Evolutionary conservation across 2,888 invertebrate species (phyloP), one percentile per base, ranked within the genome.

Genomic region (Rotaria socialis): DNA sequence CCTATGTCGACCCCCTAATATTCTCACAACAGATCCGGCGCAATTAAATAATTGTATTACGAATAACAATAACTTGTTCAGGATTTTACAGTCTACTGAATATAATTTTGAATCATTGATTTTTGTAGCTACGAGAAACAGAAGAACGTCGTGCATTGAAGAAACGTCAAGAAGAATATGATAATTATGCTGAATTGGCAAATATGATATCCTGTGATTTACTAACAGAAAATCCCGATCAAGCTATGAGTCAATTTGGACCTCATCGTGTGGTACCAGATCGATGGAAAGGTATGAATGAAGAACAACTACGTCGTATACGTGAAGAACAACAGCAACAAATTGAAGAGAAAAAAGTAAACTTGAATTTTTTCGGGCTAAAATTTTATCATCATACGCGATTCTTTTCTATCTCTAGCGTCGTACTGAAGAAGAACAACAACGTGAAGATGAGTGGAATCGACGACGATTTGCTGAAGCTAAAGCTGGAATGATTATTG

Each of bases 181-280:
- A 96, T 91, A 95, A 95, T 89, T 93, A 94, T 87, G 95, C 91
- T 87, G 92, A 92, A 88, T 90, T 92, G 74, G 90, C 91, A 85
- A 92, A 92, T 88, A 89, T 91, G 85, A 89, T 92, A 84, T 91
- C 90, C 88, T 91, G 92, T 24, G 92, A 92, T 88, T 88, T 96
- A 92, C 93, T 96, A 88, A 95, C 94, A 0, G 96, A 96, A 91
- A 95, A 95, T 90, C 95, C 94, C 0, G 94, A 95, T 87, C 85
- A 87, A 55, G 87, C 87, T 0, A 90, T 90, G 88, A 96, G 96
- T 89, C 94, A 94, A 27, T 93, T 94, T 52, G 95, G 96, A 41
- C 94, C 94, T 10, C 93, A 94, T 89, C 93, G 91, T 67, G 90
- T 92, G 50, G 90, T 92, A 58, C 89, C 91, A 8, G 91, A 92